Evolutionary conservation across 2,888 invertebrate species (phyloP).

Genomic region (Endotricha flammealis): DNA sequence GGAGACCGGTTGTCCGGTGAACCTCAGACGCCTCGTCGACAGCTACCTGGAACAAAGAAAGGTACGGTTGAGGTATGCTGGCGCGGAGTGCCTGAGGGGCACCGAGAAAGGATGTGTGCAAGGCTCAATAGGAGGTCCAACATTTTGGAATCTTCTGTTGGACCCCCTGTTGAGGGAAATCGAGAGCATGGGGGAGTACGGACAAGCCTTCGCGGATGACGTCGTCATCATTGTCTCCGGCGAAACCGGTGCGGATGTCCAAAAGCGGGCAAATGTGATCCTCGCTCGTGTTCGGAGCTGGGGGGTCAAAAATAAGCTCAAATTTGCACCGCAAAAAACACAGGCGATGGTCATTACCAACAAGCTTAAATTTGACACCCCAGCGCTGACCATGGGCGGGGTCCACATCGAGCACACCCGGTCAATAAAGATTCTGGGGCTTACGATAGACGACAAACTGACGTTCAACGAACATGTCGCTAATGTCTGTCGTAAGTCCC

Average conservation of each 20-base stretch:
- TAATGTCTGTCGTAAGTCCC: not conserved
- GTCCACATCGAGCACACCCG: not conserved
- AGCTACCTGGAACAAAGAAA: not conserved
- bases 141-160: not conserved
- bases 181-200: not conserved
- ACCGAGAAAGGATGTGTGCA: not conserved
- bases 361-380: no score
- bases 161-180: not conserved
- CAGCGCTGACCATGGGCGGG: not conserved
- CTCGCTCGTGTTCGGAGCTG: not conserved
- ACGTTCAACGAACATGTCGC: constrained; percentile 13
- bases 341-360: not conserved
- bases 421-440: not conserved
- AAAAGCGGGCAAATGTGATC: not conserved
- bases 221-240: not conserved
- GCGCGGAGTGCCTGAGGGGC: not conserved
- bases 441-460: not conserved
- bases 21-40: not conserved
- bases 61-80: not conserved
- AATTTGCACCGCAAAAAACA: no score
- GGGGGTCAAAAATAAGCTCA: no score
- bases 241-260: not conserved
- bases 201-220: no score
- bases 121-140: not conserved
- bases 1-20: not conserved